Conservation (phyloP, 2,113 vertebrate genomes). For the Menidia beryllina region DNA sequence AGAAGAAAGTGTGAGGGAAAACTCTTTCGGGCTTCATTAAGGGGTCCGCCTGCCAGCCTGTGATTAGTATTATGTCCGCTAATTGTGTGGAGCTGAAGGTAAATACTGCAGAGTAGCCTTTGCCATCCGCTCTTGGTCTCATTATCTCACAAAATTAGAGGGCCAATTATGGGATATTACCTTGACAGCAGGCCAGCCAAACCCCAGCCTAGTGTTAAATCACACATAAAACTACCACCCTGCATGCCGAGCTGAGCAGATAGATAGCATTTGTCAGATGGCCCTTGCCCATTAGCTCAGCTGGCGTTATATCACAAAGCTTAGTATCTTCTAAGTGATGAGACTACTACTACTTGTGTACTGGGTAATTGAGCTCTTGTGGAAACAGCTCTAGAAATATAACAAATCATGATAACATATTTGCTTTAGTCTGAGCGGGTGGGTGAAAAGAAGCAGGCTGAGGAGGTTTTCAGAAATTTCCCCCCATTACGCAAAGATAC, state of each 20-base stretch:
- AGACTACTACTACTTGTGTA: slow-evolving; percentile 18
- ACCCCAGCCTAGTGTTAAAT: slow-evolving; percentile 35
- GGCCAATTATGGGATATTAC: slow-evolving; percentile 73
- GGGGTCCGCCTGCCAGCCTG: slow-evolving; percentile 46
- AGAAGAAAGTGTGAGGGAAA: slow-evolving; percentile 19
- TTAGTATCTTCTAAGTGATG: slow-evolving; percentile 6
- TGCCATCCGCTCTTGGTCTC: slow-evolving; percentile 52
- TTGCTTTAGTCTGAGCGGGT: neutral
- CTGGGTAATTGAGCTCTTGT: slow-evolving; percentile 9
- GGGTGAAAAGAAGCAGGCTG: slow-evolving; percentile 1
- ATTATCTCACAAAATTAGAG: slow-evolving; percentile 68
- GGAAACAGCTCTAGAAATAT: slow-evolving; percentile 10
- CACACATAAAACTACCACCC: slow-evolving; percentile 35
- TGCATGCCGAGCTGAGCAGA: slow-evolving; percentile 14
- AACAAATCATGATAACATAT: slow-evolving; percentile 21
- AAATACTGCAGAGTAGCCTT: slow-evolving; percentile 58
- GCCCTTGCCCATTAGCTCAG: slow-evolving; percentile 31
- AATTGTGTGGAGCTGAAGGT: slow-evolving; percentile 58
- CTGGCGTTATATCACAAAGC: slow-evolving; percentile 28
- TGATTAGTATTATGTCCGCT: slow-evolving; percentile 46
- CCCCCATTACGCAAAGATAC: neutral
- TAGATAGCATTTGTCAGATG: slow-evolving; percentile 14
- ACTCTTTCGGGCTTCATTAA: slow-evolving; percentile 44
- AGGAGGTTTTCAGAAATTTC: slow-evolving; percentile 8
- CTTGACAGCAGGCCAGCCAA: slow-evolving; percentile 49